Base-by-base conservation (phyloP, 2,113 vertebrate genomes). In the Argyrosomus japonicus region DNA sequence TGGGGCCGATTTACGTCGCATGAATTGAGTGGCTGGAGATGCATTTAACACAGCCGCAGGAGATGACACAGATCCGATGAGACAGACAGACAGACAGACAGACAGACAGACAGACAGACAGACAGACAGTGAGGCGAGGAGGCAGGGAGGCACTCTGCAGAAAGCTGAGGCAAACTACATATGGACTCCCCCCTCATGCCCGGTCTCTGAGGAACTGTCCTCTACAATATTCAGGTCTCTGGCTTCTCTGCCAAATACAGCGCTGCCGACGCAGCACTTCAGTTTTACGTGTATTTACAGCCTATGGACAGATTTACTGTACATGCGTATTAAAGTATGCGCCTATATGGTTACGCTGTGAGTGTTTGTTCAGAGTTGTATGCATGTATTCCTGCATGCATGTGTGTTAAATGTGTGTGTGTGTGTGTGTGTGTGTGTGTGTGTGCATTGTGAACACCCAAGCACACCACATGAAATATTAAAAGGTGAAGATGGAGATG, bases 1-100 rank as follows among this genome's bases (percentile, higher is more conserved):
- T 92, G 94, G 93, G 90, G 93, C 92, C 92, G 92, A 92, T 95
- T 97, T 95, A 92, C 79, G 80, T 96, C 92, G 43, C 93, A 91
- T 92, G 90, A 94, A 93, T 80, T 94, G 88, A 93, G 93, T 83
- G 90, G 92, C 92, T 96, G 95, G 94, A 96, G 96, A 97, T 97
- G 96, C 96, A 96, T 95, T 95, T 93, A 95, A 95, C 95, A 93
- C 94, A 94, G 95, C 95, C 93, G 90, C 95, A 92, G 96, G 95
- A 94, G 95, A 95, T 96, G 96, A 98, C 97, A 98, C 93, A 96
- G 97, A 99, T 97, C 95, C 94, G 93, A 97, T 97, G 95, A 40
- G 36, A 36, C 36, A 36, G 36, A 32, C 32, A 32, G 32, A 36
- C 36, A 8, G 36, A 40, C 36, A 9, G 96, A 96, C 94, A 27